Base-by-base conservation (phyloP, 1,140 invertebrate species). In the Drosophila triauraria region DNA sequence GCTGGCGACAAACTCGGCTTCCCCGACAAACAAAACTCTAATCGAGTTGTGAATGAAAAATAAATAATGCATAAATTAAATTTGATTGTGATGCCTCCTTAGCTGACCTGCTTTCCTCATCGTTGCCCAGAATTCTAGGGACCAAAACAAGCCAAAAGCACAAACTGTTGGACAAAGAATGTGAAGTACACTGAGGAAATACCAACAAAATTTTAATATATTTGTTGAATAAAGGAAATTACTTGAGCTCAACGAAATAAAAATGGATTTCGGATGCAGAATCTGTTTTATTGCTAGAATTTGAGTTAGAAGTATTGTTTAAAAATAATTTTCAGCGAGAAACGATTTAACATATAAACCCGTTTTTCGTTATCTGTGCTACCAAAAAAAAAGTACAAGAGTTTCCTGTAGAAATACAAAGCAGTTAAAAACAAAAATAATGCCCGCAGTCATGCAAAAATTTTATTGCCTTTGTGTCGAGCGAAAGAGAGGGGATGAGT, bases 371-470 rank as follows among this genome's bases (percentile, higher is more conserved):
- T 15, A 38, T 40, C 35, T 56, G 53, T 56, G 2, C 8, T 23
- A 8, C 35, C 15, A 20, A 38, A 8, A 54, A 74, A 43, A 70
- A 57, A 78, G 70, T 20, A 50, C 46, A 58, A 50, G 44, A 40
- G 30, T 60, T 74, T 72, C 46, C 69, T 58, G 53, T 59, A 46
- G 53, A 50, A 60, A 51, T 47, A 62, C 63, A 78, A 69, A 78
- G 61, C 75, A 78, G 78, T 71, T 77, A 54, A 77, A 65, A 78
- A 88, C 70, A 88, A 88, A 77, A 87, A 88, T 64, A 87, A 65
- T 54, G 84, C 84, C 84, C 53, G 77, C 79, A 80, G 80, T 88
- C 84, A 83, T 88, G 80, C 76, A 84, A 57, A 88, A 79, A 79
- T 88, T 80, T 78, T 71, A 76, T 80, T 83, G 68, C 61, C 68